phyloP scores from a whole-genome alignment of 2,113 vertebrate genomes.

The Chaetura pelagica region DNA sequence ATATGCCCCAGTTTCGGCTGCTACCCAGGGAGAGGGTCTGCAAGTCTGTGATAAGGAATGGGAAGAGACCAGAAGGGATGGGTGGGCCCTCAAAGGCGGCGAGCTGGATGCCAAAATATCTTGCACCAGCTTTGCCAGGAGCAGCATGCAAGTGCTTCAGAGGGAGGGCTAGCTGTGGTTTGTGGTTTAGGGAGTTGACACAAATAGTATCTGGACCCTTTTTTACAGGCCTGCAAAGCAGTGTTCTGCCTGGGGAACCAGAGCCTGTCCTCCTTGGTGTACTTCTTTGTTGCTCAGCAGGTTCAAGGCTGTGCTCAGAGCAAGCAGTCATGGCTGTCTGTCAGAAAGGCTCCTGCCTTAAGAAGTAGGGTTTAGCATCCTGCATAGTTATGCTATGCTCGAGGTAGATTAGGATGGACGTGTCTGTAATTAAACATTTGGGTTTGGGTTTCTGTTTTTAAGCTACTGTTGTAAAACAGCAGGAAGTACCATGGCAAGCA shows the following conservation, averaged over 20 bases:
- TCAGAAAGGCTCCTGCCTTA: background rate
- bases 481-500: background rate
- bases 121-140: slow-evolving; percentile 41
- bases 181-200: slow-evolving; percentile 57
- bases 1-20: background rate
- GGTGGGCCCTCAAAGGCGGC: slow-evolving; percentile 19
- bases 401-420: background rate
- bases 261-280: background rate
- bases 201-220: slow-evolving; percentile 47
- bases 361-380: background rate
- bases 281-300: slow-evolving; percentile 31
- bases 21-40: slow-evolving; percentile 50
- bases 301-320: background rate
- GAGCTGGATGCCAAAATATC: slow-evolving; percentile 44
- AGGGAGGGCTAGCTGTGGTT: slow-evolving; percentile 47
- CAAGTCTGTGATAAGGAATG: background rate
- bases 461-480: background rate
- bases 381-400: background rate
- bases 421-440: slow-evolving; percentile 15
- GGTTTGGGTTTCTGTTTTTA: slow-evolving; percentile 15
- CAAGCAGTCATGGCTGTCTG: background rate
- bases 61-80: background rate
- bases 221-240: slow-evolving; percentile 10
- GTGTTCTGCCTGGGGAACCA: background rate
- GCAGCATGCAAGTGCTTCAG: slow-evolving; percentile 12